Evolutionary conservation across 2,113 vertebrate species (phyloP).

Genomic region (Conger conger): DNA sequence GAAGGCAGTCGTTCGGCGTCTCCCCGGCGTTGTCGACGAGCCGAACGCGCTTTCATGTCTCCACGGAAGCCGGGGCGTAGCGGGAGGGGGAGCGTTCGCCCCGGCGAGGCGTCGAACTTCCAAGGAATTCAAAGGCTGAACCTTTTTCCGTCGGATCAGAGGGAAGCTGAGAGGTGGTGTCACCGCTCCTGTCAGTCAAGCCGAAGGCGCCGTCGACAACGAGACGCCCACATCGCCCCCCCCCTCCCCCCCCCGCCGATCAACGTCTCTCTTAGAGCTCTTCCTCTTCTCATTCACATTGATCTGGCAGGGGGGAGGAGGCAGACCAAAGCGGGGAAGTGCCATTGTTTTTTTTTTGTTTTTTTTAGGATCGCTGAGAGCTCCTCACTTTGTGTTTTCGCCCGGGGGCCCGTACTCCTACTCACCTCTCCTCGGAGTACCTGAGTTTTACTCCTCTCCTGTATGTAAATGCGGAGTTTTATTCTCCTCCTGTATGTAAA

Average conservation of each 20-base stretch:
- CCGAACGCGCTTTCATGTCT: conserved; percentile 19
- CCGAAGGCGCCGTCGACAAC: conserved; percentile 14
- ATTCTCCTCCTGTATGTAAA: background rate
- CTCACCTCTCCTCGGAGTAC: background rate
- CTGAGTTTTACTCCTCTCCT: background rate
- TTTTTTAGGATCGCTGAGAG: background rate
- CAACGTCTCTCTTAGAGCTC: background rate
- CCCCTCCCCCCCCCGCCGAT: background rate
- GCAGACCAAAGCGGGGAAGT: conserved; percentile 5
- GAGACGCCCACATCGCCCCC: conserved; percentile 2
- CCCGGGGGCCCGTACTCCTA: background rate
- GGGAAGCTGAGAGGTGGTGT: background rate
- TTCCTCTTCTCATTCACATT: background rate
- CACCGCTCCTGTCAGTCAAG: conserved; percentile 23
- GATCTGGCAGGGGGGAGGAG: background rate
- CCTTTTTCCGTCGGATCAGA: background rate
- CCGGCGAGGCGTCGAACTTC: background rate
- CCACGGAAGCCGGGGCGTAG: conserved; percentile 10
- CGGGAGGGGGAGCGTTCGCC: background rate
- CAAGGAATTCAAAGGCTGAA: conserved; percentile 17
- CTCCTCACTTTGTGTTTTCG: background rate
- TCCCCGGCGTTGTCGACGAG: conserved; percentile 21
- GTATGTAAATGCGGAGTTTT: conserved; percentile 1
- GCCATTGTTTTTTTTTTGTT: background rate
- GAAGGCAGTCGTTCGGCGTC: background rate